These are phyloP conservation scores for Pilophorus perplexus DNA, from an alignment of 2,888 invertebrate species.

Conservation along the genomic window DNA sequence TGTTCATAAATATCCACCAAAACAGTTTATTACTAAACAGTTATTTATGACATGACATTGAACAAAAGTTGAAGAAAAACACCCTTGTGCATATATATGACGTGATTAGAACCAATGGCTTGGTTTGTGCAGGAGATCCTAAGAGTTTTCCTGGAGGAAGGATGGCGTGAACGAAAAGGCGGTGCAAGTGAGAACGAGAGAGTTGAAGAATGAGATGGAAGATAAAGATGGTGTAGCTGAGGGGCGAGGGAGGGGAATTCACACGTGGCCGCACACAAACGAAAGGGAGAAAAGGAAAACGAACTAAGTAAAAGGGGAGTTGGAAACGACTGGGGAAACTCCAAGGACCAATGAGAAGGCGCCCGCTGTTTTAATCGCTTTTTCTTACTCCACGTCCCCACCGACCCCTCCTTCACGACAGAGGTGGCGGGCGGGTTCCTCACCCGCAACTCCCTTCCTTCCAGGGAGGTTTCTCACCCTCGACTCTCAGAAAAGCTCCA, in stretches of 20 bases:
- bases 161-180: not conserved
- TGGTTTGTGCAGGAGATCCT: too few relatives aligned
- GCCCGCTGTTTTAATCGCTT: slow-evolving; percentile 33
- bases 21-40: too few relatives aligned
- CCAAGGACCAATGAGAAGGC: slow-evolving; percentile 24
- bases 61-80: too few relatives aligned
- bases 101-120: too few relatives aligned
- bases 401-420: not conserved
- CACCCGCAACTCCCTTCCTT: too few relatives aligned
- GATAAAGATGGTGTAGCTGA: not conserved
- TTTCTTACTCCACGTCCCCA: slow-evolving; percentile 20
- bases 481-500: slow-evolving; percentile 26
- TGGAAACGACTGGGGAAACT: too few relatives aligned
- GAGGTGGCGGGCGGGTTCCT: too few relatives aligned
- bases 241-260: not conserved
- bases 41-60: too few relatives aligned
- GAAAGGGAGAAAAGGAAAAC: slow-evolving; percentile 28
- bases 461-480: not conserved
- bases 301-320: not conserved
- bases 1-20: too few relatives aligned
- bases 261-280: slow-evolving; percentile 24
- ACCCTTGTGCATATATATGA: too few relatives aligned
- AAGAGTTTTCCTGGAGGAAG: not conserved
- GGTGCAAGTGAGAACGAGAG: not conserved
- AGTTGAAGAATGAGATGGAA: not conserved